Percentiles rank a stretch among this genome's conserved stretches.
Evolutionary conservation across 1,140 invertebrate species (phyloP).

Genomic region (Micrasema longulum): DNA sequence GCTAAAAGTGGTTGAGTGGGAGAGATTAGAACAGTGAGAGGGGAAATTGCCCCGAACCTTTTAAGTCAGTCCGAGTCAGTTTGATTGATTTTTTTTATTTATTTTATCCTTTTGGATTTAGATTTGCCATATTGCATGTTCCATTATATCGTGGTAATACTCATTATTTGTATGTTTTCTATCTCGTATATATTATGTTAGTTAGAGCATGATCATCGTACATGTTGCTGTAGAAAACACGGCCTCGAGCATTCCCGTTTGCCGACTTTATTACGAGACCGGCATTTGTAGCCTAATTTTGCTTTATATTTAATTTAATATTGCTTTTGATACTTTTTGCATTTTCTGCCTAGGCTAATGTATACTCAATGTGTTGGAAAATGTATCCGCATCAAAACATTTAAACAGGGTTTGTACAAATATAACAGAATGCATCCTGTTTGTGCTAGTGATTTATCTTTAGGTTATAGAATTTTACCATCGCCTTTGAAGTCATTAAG

Average conservation of each 20-base stretch:
- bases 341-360: slow-evolving; percentile 47
- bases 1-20: slow-evolving; percentile 8
- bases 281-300: slow-evolving; percentile 40
- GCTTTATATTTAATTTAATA: slow-evolving; percentile 45
- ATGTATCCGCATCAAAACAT: too few relatives aligned
- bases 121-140: slow-evolving; percentile 70
- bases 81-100: slow-evolving; percentile 32
- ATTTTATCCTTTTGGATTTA: slow-evolving; percentile 40
- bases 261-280: neutral
- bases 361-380: slow-evolving; percentile 33
- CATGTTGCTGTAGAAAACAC: too few relatives aligned
- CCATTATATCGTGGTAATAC: slow-evolving; percentile 68
- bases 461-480: too few relatives aligned
- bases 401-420: slow-evolving; percentile 2
- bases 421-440: neutral
- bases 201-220: slow-evolving; percentile 20
- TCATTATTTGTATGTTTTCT: slow-evolving; percentile 65
- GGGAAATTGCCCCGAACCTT: slow-evolving; percentile 6
- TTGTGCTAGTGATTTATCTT: slow-evolving; percentile 6
- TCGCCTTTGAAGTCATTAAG: too few relatives aligned
- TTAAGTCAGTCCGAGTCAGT: slow-evolving; percentile 43
- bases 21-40: slow-evolving; percentile 30
- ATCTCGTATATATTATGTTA: slow-evolving; percentile 62
- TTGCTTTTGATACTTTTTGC: slow-evolving; percentile 49
- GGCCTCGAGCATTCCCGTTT: slow-evolving; percentile 35